phyloP scores from a whole-genome alignment of 2,797 vertebrate genomes.

The Urosaurus nigricauda region DNA sequence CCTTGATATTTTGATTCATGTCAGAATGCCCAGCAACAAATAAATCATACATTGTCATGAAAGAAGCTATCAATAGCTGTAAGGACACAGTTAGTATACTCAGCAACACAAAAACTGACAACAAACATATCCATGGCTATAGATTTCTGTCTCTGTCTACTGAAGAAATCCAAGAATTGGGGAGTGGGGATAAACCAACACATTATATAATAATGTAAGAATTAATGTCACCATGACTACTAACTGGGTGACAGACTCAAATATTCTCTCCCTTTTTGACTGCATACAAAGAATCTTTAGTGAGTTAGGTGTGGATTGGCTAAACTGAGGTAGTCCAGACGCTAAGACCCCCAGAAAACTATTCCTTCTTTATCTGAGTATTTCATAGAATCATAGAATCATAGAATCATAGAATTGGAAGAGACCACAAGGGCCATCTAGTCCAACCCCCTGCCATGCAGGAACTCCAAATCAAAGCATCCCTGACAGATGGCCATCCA shows the following conservation, averaged over 20 bases:
- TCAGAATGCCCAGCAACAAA: slow-evolving; percentile 31
- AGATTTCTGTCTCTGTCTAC: slow-evolving; percentile 15
- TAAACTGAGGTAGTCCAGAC: not conserved
- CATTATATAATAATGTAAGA: slow-evolving; percentile 16
- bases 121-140: not conserved
- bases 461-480: no score
- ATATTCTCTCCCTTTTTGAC: no score
- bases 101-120: not conserved
- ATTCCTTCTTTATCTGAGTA: no score
- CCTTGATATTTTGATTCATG: slow-evolving; percentile 1
- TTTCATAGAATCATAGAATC: no score
- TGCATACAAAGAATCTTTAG: no score
- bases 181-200: fast-evolving
- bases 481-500: no score
- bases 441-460: no score
- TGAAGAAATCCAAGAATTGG: not conserved
- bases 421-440: no score
- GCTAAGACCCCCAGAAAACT: no score
- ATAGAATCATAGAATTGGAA: no score
- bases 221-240: not conserved
- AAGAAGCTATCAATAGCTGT: not conserved
- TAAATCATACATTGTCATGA: slow-evolving; percentile 22
- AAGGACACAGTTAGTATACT: not conserved
- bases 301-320: not conserved
- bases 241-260: not conserved